phyloP scores from a whole-genome alignment of 2,797 vertebrate genomes.

The Chiloscyllium punctatum region DNA sequence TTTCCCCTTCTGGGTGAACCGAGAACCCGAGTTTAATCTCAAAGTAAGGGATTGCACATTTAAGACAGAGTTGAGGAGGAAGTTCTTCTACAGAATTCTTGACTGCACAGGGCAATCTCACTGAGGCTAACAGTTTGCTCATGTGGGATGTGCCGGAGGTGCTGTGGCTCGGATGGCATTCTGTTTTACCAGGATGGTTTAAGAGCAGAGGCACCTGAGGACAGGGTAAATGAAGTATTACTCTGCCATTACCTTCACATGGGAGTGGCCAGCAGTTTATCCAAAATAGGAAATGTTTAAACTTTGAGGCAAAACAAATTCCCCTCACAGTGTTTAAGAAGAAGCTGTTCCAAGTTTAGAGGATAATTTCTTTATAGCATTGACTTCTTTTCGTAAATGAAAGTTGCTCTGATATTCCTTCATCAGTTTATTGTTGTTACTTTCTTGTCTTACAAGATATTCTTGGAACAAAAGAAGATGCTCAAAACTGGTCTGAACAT shows the following conservation, averaged over 20 bases:
- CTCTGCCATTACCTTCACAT: neutral
- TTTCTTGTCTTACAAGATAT: slow-evolving; percentile 60
- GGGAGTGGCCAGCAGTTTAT: neutral
- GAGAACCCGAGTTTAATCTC: too few relatives aligned
- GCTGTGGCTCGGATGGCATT: neutral
- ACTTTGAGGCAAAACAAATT: neutral
- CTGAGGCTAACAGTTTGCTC: too few relatives aligned
- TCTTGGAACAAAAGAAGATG: slow-evolving; percentile 98
- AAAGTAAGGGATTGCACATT: too few relatives aligned
- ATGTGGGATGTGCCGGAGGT: neutral
- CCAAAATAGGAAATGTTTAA: neutral
- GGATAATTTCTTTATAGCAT: neutral
- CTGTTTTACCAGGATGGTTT: neutral
- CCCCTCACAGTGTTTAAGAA: neutral
- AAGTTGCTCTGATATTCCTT: neutral
- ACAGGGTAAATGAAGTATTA: neutral
- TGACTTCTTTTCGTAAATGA: neutral
- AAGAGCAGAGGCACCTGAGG: neutral
- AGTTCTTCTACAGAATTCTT: too few relatives aligned
- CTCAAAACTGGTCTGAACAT: slow-evolving; percentile 90
- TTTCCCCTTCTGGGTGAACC: too few relatives aligned
- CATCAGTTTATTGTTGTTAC: neutral
- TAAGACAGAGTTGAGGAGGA: too few relatives aligned
- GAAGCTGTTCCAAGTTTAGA: neutral
- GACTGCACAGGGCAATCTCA: too few relatives aligned